A percentile compares a stretch with the other conserved stretches of the same genome.
Evolutionary conservation across 2,113 vertebrate species (phyloP).

Genomic region (Urocynchramus pylzowi): DNA sequence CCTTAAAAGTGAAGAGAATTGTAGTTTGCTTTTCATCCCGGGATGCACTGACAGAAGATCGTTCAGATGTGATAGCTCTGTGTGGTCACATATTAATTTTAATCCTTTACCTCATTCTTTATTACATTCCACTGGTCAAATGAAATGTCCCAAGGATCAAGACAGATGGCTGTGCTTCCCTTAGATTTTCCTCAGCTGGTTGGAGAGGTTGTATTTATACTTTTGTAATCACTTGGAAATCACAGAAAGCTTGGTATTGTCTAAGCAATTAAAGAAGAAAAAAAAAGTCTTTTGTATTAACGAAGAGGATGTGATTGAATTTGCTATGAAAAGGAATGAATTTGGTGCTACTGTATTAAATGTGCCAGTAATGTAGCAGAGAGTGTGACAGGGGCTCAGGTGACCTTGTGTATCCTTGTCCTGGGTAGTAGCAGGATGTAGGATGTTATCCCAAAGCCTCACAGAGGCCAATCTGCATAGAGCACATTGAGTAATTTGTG

Average conservation of each 20-base stretch:
- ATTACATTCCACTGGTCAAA: not conserved
- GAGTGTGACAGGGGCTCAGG: not conserved
- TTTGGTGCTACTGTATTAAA: not conserved
- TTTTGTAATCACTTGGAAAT: not conserved
- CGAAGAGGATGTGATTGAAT: not conserved
- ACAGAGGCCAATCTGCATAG: slow-evolving; percentile 66
- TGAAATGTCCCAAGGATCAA: not conserved
- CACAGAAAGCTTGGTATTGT: not conserved
- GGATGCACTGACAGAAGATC: not conserved
- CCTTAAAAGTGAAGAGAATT: slow-evolving; percentile 31
- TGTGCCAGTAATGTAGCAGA: not conserved
- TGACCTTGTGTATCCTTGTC: slow-evolving; percentile 78
- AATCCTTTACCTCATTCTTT: not conserved
- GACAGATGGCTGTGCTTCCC: not conserved
- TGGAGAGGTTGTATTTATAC: not conserved
- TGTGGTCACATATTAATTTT: not conserved
- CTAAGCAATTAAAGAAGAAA: not conserved
- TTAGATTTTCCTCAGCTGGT: not conserved
- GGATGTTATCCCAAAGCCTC: slow-evolving; percentile 51
- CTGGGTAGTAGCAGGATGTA: slow-evolving; percentile 70
- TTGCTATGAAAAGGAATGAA: not conserved
- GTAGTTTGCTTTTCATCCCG: slow-evolving; percentile 26
- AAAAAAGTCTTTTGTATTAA: not conserved
- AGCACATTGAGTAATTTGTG: slow-evolving; percentile 81
- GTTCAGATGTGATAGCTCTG: not conserved